Evolutionary conservation across 2,113 vertebrate genomes (phyloP).

Genomic region (Percina caprodes): DNA sequence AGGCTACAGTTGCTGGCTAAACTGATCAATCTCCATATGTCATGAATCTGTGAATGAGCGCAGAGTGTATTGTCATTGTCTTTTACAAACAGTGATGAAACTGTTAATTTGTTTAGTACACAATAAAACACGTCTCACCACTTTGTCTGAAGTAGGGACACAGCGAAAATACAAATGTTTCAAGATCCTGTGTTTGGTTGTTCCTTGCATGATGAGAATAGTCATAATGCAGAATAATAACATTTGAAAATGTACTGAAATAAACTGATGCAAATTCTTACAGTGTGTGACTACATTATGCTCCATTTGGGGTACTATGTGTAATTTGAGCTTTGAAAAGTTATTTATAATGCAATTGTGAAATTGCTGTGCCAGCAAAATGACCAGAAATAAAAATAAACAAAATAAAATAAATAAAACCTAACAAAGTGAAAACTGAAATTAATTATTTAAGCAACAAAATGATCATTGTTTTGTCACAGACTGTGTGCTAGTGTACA

Average conservation of each 20-base stretch:
- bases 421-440: background rate
- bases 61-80: background rate
- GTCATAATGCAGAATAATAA: constrained; percentile 16
- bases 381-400: background rate
- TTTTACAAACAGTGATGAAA: background rate
- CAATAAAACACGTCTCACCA: background rate
- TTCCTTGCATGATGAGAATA: background rate
- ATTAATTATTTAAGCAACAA: background rate
- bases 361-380: constrained; percentile 22
- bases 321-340: constrained; percentile 25
- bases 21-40: constrained; percentile 20
- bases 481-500: background rate
- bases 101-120: background rate
- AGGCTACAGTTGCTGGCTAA: background rate
- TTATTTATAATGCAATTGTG: constrained; percentile 10
- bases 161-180: background rate
- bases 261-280: background rate
- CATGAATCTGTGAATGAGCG: background rate
- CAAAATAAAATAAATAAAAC: background rate
- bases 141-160: background rate
- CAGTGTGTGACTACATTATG: constrained; percentile 11
- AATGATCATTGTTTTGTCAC: background rate
- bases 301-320: constrained; percentile 23
- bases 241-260: background rate
- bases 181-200: background rate